These are phyloP conservation scores for Gryon sp. DNA, from an alignment of 1,140 invertebrate species.

Conservation along the genomic window DNA sequence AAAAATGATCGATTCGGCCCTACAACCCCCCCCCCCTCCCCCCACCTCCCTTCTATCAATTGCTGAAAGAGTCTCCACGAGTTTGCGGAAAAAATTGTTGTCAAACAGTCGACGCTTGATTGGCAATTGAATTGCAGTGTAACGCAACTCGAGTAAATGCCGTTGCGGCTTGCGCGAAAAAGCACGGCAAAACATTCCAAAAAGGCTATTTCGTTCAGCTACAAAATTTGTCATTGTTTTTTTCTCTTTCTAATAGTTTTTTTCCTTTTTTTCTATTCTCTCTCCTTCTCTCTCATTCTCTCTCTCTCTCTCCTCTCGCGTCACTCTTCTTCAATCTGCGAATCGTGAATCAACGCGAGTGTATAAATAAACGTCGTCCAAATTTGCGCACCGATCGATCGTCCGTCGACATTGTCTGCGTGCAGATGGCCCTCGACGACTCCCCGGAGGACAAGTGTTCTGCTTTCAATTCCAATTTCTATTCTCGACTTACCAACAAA, in stretches of 20 bases:
- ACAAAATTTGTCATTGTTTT: conserved; percentile 11
- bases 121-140: conserved; percentile 12
- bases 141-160: background rate
- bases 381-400: conserved; percentile 39
- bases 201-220: conserved; percentile 12
- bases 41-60: no score
- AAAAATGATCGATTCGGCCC: no score
- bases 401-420: conserved; percentile 26
- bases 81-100: background rate
- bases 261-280: conserved; percentile 9
- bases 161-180: conserved; percentile 11
- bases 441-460: conserved; percentile 53
- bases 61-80: background rate
- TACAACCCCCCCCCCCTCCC: background rate
- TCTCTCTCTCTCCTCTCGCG: background rate
- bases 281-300: background rate
- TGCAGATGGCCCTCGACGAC: conserved; percentile 14
- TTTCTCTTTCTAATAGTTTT: conserved; percentile 16
- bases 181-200: conserved; percentile 4
- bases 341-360: conserved; percentile 22
- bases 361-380: conserved; percentile 43
- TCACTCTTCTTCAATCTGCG: background rate
- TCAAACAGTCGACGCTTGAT: conserved; percentile 5
- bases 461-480: conserved; percentile 58
- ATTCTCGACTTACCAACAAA: conserved; percentile 39